A percentile compares a stretch with the other conserved stretches of the same genome.
Conservation (phyloP, 2,113 vertebrate species). For the Mastomys coucha region DNA sequence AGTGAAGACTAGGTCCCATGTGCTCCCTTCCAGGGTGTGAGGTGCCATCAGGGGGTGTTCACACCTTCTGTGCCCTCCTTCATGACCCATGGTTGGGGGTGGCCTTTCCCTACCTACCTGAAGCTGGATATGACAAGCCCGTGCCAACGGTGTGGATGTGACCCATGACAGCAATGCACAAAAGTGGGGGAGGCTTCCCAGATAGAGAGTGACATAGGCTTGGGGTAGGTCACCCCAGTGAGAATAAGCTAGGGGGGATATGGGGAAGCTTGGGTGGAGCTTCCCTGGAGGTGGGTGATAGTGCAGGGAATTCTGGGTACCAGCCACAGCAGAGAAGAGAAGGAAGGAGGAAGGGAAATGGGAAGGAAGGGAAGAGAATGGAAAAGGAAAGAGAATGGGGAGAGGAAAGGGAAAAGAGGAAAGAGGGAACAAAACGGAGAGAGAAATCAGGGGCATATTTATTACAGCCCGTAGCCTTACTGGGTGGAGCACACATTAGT, state of each 20-base stretch:
- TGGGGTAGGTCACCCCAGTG: neutral
- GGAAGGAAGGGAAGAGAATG: neutral
- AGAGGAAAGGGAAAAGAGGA: neutral
- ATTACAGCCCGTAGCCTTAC: neutral
- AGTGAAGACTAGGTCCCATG: neutral
- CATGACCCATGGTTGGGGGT: rapidly evolving
- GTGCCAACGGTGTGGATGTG: neutral
- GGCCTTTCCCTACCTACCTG: neutral
- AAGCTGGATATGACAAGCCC: neutral
- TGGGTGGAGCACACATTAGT: neutral
- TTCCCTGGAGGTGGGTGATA: neutral
- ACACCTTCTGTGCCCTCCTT: neutral
- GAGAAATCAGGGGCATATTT: neutral
- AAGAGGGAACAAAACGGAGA: rapidly evolving
- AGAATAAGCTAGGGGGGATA: neutral
- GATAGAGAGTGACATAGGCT: neutral
- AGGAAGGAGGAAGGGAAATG: neutral
- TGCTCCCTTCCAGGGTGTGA: neutral
- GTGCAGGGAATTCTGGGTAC: neutral
- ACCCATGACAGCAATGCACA: neutral
- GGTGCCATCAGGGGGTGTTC: rapidly evolving
- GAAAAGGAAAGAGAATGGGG: too few relatives aligned
- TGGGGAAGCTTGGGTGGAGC: too few relatives aligned
- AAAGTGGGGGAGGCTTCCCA: neutral
- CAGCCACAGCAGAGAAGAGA: neutral